phyloP scores from a whole-genome alignment of 2,888 invertebrate genomes.

The Eumerus sabulonum region DNA sequence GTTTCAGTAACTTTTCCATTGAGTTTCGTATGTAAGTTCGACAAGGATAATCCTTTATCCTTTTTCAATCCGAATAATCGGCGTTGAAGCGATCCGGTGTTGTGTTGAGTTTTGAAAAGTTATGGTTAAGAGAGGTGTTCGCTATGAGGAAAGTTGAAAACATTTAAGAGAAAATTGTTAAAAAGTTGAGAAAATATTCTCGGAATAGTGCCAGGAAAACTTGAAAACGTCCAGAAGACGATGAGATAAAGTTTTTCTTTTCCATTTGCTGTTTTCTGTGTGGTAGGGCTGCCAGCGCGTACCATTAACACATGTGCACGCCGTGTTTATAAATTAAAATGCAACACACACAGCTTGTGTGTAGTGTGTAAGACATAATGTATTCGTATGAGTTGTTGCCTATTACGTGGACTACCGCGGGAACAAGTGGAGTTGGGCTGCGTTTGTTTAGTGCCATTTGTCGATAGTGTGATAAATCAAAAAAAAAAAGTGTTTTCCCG shows the following conservation, averaged over 20 bases:
- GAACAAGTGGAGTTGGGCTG: too few relatives aligned
- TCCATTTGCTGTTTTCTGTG: too few relatives aligned
- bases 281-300: neutral
- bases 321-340: slow-evolving; percentile 52
- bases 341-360: slow-evolving; percentile 29
- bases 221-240: slow-evolving; percentile 17
- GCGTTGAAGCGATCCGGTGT: too few relatives aligned
- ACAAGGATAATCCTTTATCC: too few relatives aligned
- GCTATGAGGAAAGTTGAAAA: too few relatives aligned
- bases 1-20: neutral
- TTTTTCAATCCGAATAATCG: too few relatives aligned
- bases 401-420: too few relatives aligned
- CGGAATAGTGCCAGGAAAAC: slow-evolving; percentile 52
- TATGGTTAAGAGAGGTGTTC: too few relatives aligned
- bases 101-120: too few relatives aligned
- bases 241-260: slow-evolving; percentile 34
- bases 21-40: too few relatives aligned
- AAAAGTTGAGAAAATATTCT: neutral
- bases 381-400: too few relatives aligned
- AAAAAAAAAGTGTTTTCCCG: slow-evolving; percentile 39
- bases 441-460: slow-evolving; percentile 44
- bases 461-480: slow-evolving; percentile 48
- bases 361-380: slow-evolving; percentile 22
- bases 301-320: slow-evolving; percentile 32
- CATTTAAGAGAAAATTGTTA: too few relatives aligned